Conservation (phyloP, 2,113 vertebrate genomes). For the Oxygymnocypris stewartii region DNA sequence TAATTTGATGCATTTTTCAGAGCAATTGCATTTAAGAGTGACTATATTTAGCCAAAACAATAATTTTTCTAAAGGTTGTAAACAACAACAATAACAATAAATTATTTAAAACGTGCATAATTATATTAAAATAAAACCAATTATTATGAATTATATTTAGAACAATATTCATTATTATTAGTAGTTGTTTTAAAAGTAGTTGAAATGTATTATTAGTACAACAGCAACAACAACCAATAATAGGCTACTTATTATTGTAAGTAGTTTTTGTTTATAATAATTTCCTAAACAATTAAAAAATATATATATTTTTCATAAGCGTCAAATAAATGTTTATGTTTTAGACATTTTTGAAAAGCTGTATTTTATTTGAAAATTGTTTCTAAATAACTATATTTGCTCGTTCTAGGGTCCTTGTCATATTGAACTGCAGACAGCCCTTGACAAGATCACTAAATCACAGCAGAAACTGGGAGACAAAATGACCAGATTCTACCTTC, state of each 20-base stretch:
- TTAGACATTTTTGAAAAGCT: not conserved
- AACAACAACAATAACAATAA: not conserved
- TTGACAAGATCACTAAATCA: conserved; percentile 81
- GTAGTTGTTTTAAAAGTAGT: too few species aligned
- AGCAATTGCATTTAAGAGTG: not conserved
- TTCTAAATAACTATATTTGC: not conserved
- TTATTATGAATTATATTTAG: too few species aligned
- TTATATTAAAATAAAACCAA: too few species aligned
- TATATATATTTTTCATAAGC: not conserved
- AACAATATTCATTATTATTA: too few species aligned
- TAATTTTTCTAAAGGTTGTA: not conserved
- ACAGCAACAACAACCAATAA: too few species aligned
- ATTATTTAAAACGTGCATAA: too few species aligned
- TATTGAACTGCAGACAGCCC: conserved; percentile 83
- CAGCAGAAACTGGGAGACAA: conserved; percentile 82
- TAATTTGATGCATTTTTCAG: not conserved
- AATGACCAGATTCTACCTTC: conserved; percentile 89
- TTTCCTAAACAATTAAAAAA: not conserved
- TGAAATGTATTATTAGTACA: too few species aligned
- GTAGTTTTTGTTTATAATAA: not conserved
- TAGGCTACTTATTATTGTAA: too few species aligned
- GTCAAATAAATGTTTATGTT: not conserved
- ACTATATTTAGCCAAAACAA: not conserved
- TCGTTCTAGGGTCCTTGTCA: conserved; percentile 84
- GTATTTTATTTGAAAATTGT: not conserved